A percentile compares a stretch with the other conserved stretches of the same genome.
phyloP scores from a whole-genome alignment of 2,888 invertebrate species.

The Idaea dimidiata region DNA sequence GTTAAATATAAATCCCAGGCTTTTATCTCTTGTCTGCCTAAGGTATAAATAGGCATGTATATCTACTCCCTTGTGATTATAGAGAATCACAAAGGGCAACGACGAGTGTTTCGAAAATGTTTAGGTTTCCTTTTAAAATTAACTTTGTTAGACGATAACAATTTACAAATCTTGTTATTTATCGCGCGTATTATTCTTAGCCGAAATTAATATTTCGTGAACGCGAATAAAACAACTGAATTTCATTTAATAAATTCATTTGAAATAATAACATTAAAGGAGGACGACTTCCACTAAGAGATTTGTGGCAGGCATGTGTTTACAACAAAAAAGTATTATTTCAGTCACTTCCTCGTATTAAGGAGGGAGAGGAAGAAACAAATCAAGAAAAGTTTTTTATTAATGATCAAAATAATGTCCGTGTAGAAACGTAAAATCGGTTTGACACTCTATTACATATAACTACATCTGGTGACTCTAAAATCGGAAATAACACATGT shows the following conservation, averaged over 20 bases:
- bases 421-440: slow-evolving; percentile 16
- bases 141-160: neutral
- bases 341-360: slow-evolving; percentile 11
- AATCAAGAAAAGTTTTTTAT: slow-evolving; percentile 26
- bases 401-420: slow-evolving; percentile 12
- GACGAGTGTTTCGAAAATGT: neutral
- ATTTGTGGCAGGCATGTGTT: neutral
- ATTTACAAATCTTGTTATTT: slow-evolving; percentile 1
- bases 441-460: slow-evolving; percentile 4
- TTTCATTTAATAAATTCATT: neutral
- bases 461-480: neutral
- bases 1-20: neutral
- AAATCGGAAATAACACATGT: neutral
- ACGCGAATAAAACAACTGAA: neutral
- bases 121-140: neutral
- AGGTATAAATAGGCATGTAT: neutral
- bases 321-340: neutral
- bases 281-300: neutral
- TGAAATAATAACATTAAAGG: neutral
- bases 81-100: neutral
- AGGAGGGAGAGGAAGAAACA: slow-evolving; percentile 27
- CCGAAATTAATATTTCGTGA: neutral
- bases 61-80: neutral
- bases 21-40: neutral
- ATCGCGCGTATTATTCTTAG: neutral